Percentiles rank a stretch among this genome's conserved stretches.
These are phyloP conservation scores for Hypotaenidia philippensis DNA, from an alignment of 2,797 vertebrate species.

Conservation along the genomic window DNA sequence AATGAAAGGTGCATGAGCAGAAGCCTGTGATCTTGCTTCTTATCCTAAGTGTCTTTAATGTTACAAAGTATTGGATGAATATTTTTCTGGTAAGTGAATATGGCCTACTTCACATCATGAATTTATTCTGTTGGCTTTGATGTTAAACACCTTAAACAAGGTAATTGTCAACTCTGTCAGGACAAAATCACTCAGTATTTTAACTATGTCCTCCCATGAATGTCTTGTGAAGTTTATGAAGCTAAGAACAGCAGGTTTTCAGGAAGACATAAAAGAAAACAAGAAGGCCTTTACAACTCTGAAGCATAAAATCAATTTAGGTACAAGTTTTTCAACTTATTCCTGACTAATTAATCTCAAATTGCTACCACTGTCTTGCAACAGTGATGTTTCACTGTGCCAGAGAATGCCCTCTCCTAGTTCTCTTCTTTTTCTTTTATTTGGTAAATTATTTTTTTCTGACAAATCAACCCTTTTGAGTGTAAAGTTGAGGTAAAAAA, in stretches of 20 bases:
- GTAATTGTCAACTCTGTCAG: background rate
- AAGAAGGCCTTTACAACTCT: background rate
- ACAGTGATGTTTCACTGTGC: background rate
- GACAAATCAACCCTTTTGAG: background rate
- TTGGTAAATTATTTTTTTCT: fast-evolving
- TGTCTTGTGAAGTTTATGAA: background rate
- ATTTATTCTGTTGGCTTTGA: background rate
- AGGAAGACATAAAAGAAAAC: background rate
- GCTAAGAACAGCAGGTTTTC: background rate
- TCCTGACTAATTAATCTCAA: background rate
- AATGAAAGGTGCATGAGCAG: background rate
- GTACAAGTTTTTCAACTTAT: background rate
- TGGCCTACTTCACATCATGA: background rate
- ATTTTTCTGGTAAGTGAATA: background rate
- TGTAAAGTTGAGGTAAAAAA: background rate
- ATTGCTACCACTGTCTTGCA: background rate
- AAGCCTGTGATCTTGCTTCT: background rate
- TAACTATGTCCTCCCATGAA: background rate
- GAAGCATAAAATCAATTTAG: background rate
- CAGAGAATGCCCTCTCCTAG: background rate
- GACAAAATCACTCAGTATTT: background rate
- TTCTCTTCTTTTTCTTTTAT: background rate
- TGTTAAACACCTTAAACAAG: slow-evolving; percentile 24
- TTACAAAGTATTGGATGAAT: background rate
- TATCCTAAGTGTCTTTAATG: background rate